A percentile compares a stretch with the other conserved stretches of the same genome.
These are phyloP conservation scores for Proterorhinus semilunaris DNA, from an alignment of 2,113 vertebrate species.

Conservation along the genomic window DNA sequence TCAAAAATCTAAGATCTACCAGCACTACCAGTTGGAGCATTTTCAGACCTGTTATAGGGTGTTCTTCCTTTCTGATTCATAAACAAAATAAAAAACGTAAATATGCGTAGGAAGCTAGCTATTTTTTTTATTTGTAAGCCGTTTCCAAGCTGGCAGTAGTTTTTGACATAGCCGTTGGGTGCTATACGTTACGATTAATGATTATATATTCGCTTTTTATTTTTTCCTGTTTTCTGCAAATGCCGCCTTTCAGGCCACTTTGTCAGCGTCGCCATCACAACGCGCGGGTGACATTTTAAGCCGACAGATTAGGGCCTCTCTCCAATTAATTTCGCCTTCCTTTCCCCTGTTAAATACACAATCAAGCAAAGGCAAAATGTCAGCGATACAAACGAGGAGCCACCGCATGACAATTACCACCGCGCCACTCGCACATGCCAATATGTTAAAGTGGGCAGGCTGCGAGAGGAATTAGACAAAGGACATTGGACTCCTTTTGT, in stretches of 20 bases:
- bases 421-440: slow-evolving; percentile 77
- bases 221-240: slow-evolving; percentile 2
- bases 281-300: slow-evolving; percentile 79
- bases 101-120: too few relatives aligned
- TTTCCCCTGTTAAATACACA: slow-evolving; percentile 78
- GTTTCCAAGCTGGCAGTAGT: too few relatives aligned
- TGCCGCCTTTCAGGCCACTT: slow-evolving; percentile 29
- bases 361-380: slow-evolving; percentile 82
- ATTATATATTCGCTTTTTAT: background rate
- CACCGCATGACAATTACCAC: slow-evolving; percentile 75
- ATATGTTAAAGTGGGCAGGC: slow-evolving; percentile 71
- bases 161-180: too few relatives aligned
- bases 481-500: slow-evolving; percentile 32
- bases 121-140: too few relatives aligned
- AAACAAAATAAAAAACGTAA: too few relatives aligned
- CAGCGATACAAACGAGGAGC: slow-evolving; percentile 76
- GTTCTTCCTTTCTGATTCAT: too few relatives aligned
- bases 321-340: slow-evolving; percentile 79
- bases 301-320: slow-evolving; percentile 75
- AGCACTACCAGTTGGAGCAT: too few relatives aligned
- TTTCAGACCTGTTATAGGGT: too few relatives aligned
- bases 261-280: slow-evolving; percentile 60
- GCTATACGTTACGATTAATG: too few relatives aligned
- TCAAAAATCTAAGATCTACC: too few relatives aligned
- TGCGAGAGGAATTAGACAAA: slow-evolving; percentile 61